Evolutionary conservation across 1,140 invertebrate species (phyloP).

Genomic region (Globodera ellingtonae): DNA sequence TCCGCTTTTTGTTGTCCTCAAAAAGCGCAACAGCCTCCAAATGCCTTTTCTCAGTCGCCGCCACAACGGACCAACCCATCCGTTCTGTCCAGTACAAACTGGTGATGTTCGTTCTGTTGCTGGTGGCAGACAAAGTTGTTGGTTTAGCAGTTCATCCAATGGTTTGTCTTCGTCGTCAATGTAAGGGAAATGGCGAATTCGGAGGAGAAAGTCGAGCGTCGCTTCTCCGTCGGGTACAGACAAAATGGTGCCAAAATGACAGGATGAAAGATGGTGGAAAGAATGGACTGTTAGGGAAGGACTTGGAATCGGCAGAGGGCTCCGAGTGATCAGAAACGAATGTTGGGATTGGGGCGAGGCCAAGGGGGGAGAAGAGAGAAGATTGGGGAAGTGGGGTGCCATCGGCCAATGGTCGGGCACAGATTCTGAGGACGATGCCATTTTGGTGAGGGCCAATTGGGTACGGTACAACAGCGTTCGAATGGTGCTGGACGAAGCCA

Average conservation of each 20-base stretch:
- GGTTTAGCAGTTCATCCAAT: not conserved
- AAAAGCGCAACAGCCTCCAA: not conserved
- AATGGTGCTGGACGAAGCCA: not conserved
- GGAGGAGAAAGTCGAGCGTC: constrained; percentile 3
- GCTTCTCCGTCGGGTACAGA: not conserved
- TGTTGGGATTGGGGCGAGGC: constrained; percentile 12
- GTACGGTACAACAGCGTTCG: not conserved
- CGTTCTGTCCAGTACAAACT: not conserved
- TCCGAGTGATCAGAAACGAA: not conserved
- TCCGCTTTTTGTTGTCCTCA: not conserved
- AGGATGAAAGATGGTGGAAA: not conserved
- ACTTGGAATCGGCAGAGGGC: not conserved
- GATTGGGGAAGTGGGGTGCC: constrained; percentile 10
- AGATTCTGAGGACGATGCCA: not conserved
- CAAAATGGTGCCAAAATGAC: not conserved
- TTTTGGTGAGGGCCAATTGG: not conserved
- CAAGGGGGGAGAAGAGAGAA: constrained; percentile 6
- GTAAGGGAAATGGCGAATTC: constrained; percentile 33
- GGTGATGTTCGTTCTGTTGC: not conserved
- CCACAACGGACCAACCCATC: not conserved
- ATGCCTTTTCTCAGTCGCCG: not conserved
- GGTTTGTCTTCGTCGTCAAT: constrained; percentile 24
- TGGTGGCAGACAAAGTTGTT: not conserved
- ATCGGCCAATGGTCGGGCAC: not conserved
- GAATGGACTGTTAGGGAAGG: not conserved